Conservation (phyloP, 2,888 invertebrate species). For the Bhutanitis thaidina region DNA sequence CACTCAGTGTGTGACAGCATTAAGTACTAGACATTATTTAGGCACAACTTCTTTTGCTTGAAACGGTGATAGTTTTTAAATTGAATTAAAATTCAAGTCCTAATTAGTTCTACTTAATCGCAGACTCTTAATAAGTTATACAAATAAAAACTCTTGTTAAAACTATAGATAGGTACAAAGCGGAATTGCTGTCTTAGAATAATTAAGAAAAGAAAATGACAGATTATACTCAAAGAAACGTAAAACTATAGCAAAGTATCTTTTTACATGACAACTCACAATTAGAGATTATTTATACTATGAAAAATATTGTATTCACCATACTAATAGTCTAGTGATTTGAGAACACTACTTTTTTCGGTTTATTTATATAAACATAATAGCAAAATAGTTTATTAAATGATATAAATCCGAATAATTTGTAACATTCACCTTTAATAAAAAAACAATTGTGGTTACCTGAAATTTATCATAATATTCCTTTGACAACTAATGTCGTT, state of each 20-base stretch:
- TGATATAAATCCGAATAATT: conserved; percentile 51
- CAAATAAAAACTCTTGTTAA: conserved; percentile 20
- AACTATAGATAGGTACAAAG: conserved; percentile 16
- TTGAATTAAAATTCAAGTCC: conserved; percentile 20
- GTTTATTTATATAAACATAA: conserved; percentile 57
- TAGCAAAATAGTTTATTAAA: conserved; percentile 59
- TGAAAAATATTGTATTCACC: conserved; percentile 33
- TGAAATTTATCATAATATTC: neutral
- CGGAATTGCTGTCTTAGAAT: conserved; percentile 16
- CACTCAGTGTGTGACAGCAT: conserved; percentile 24
- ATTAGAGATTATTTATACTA: conserved; percentile 29
- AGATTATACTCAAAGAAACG: conserved; percentile 13
- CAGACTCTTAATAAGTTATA: conserved; percentile 21
- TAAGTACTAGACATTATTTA: conserved; percentile 39
- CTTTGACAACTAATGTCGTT: neutral
- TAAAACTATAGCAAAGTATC: conserved; percentile 18
- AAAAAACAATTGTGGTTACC: conserved; percentile 24
- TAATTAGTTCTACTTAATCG: conserved; percentile 20
- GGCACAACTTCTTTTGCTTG: conserved; percentile 32
- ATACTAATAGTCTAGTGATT: conserved; percentile 44
- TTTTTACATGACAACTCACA: conserved; percentile 16
- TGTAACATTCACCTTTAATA: conserved; percentile 60
- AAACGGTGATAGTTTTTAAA: conserved; percentile 22
- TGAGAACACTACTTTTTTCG: conserved; percentile 60
- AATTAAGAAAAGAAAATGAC: conserved; percentile 11